Percentiles rank a stretch among this genome's conserved stretches.
Evolutionary conservation across 2,797 vertebrate species (phyloP).

Genomic region (Heteromormyrus szaboi): DNA sequence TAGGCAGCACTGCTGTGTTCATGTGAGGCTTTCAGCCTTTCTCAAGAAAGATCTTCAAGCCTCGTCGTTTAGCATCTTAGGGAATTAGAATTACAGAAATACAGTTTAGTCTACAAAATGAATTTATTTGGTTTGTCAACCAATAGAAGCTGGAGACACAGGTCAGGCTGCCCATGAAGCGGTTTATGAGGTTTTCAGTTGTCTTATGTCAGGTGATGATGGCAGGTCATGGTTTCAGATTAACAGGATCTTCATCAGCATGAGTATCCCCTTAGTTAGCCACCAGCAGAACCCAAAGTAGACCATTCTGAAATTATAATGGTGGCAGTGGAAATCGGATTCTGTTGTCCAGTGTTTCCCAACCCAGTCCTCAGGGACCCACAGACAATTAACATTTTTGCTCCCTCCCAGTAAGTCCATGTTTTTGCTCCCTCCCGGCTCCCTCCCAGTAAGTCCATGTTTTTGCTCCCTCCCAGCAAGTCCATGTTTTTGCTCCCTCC

Average conservation of each 20-base stretch:
- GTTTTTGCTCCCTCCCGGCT: no score
- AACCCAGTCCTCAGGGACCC: background rate
- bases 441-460: no score
- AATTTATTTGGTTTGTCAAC: background rate
- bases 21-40: background rate
- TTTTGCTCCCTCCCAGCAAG: background rate
- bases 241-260: background rate
- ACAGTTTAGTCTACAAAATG: constrained; percentile 19
- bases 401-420: no score
- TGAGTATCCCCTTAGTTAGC: background rate
- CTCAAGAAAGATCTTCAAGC: background rate
- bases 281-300: background rate
- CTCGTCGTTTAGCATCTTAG: background rate
- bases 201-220: background rate
- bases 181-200: background rate
- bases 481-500: background rate
- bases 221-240: background rate
- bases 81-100: background rate
- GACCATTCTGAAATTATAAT: background rate
- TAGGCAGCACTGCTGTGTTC: background rate
- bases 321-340: background rate
- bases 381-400: background rate
- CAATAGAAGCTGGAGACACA: background rate
- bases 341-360: background rate
- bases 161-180: background rate